Evolutionary conservation across 2,113 vertebrate species (phyloP), one percentile per base, ranked within the genome.

Genomic region (Macquaria ambigua): DNA sequence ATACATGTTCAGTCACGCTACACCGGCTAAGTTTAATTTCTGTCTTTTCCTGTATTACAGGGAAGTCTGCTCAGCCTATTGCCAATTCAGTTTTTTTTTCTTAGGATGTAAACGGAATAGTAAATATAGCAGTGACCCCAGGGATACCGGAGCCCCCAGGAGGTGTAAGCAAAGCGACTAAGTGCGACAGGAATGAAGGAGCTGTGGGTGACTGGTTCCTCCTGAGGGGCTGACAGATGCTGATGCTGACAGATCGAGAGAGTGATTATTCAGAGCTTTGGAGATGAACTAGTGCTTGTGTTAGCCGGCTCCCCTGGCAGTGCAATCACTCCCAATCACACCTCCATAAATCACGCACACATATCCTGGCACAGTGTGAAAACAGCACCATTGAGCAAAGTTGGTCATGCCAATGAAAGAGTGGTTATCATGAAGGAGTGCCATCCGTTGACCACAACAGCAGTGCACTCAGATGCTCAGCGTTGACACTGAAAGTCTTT

Each of bases 241-340:
- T 91, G 89, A 91, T 88, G 86, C 90, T 91, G 90, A 92, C 91
- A 87, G 90, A 90, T 90, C 31, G 86, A 89, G 84, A 87, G 84
- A 90, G 86, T 86, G 90, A 92, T 94, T 93, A 94, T 94, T 92
- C 90, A 85, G 82, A 91, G 93, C 87, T 90, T 87, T 79, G 79
- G 89, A 92, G 93, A 91, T 89, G 87, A 92, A 91, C 84, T 87
- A 86, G 82, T 86, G 91, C 91, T 89, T 89, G 91, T 95, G 90
- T 93, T 89, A 84, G 87, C 89, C 21, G 83, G 87, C 79, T 88
- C 84, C 74, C 81, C 81, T 78, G 79, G 85, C 87, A 90, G 88
- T 67, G 31, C 78, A 91, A 92, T 94, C 93, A 88, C 87, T 91
- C 92, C 87, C 89, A 93, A 93, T 94, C 93, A 93, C 87, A 79